Base-by-base conservation (phyloP, 2,888 invertebrate genomes). In the Anagyrus pseudococci region DNA sequence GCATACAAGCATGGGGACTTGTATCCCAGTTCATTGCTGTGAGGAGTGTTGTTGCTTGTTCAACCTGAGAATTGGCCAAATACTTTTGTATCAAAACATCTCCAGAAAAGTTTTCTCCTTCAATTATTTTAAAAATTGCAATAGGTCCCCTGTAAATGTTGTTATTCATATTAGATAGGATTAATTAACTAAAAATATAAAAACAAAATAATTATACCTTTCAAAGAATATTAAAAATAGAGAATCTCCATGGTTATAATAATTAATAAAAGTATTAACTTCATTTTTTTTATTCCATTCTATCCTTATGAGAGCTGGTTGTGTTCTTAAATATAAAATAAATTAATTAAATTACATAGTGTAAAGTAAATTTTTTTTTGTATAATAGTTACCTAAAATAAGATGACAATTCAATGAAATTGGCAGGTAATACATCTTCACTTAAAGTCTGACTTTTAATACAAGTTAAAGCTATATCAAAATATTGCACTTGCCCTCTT, bases 1-100 rank as follows among this genome's bases (percentile, higher is more conserved):
- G 86, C 70, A 93, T 88, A 70, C 92, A 91, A 64, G 87, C 85
- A 20, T 88, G 86, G 3, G 93, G 90, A 72, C 92, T 89, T 1
- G 83, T 84, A 70, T 90, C 90, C 94, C 94, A 94, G 79, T 93
- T 92, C 81, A 94, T 85, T 2, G 87, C 85, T 0, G 84, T 76
- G 1, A 88, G 79, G 33, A 92, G 77, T 69, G 87, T 86, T 13
- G 91, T 86, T 3, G 91, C 91, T 71, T 87, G 86, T 70, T 91
- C 89, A 13, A 88, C 81, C 73, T 88, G 87, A 69, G 85, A 84
- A 55, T 85, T 79, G 50, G 84, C 84, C 64, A 92, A 80, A 78
- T 92, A 91, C 72, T 86, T 86, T 69, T 85, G 84, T 40, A 88
- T 83, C 50, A 90, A 78, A 37, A 85, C 83, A 69, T 88, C 85